Conservation (phyloP, 2,888 invertebrate species). For the Cephus nigrinus region DNA sequence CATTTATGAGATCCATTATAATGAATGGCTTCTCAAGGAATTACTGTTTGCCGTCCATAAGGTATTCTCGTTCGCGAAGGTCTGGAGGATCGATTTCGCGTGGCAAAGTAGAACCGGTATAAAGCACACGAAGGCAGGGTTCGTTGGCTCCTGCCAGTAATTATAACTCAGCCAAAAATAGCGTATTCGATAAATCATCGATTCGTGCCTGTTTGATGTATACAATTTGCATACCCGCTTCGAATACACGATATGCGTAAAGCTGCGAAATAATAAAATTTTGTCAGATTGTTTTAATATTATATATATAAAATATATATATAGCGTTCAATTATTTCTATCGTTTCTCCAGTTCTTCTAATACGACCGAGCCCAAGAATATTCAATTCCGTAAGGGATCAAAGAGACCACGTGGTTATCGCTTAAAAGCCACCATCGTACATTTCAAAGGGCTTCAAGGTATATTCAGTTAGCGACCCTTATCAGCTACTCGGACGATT, state of each 20-base stretch:
- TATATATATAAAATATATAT: background rate
- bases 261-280: background rate
- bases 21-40: background rate
- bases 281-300: background rate
- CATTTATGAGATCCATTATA: background rate
- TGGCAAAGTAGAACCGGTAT: background rate
- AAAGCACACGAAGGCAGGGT: background rate
- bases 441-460: slow-evolving; percentile 10
- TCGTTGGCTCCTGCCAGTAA: background rate
- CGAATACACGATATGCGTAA: background rate
- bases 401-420: background rate
- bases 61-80: background rate
- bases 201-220: background rate
- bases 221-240: background rate
- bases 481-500: slow-evolving; percentile 22
- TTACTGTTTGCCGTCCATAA: background rate
- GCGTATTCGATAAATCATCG: background rate
- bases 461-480: slow-evolving; percentile 28
- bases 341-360: background rate
- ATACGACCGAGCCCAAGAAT: background rate
- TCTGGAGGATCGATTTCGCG: background rate
- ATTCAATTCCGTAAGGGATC: background rate
- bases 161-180: background rate
- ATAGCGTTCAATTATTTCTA: background rate
- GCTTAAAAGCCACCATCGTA: background rate